Evolutionary conservation across 2,113 vertebrate species (phyloP).

Genomic region (Austrofundulus limnaeus): DNA sequence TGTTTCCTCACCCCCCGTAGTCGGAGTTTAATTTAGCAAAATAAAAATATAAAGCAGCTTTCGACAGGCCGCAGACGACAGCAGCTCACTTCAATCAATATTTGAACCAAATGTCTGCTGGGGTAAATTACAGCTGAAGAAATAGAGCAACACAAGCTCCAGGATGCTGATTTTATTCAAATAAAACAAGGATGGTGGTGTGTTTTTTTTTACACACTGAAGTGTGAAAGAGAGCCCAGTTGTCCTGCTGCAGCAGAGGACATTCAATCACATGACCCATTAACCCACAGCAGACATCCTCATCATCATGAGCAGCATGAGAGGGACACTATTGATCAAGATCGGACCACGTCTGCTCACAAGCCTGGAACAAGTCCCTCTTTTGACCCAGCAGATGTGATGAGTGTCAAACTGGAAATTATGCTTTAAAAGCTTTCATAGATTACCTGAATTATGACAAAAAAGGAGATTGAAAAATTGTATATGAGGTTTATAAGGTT

Average conservation of each 20-base stretch:
- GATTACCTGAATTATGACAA: not conserved
- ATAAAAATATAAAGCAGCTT: conserved; percentile 2
- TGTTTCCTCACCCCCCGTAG: conserved; percentile 13
- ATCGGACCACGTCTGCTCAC: conserved; percentile 30
- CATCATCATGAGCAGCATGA: conserved; percentile 33
- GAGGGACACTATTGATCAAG: conserved; percentile 57
- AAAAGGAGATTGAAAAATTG: conserved; percentile 4
- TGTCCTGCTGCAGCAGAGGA: not conserved
- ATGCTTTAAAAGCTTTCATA: not conserved
- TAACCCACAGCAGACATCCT: conserved; percentile 56
- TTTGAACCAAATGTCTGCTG: conserved; percentile 27
- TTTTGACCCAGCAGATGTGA: conserved; percentile 8
- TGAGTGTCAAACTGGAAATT: conserved; percentile 8
- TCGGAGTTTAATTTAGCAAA: conserved; percentile 12
- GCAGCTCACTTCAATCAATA: conserved; percentile 20
- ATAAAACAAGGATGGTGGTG: not conserved
- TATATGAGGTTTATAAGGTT: too few relatives aligned
- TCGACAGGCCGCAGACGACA: conserved; percentile 10
- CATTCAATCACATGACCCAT: conserved; percentile 17
- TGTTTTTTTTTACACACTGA: not conserved
- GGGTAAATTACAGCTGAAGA: conserved; percentile 18
- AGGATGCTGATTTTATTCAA: conserved; percentile 16
- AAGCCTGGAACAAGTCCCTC: not conserved
- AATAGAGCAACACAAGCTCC: conserved; percentile 5
- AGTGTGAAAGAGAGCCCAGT: too few relatives aligned